Base-by-base conservation (phyloP, 2,888 invertebrate genomes). In the Ferdinandea cuprea region DNA sequence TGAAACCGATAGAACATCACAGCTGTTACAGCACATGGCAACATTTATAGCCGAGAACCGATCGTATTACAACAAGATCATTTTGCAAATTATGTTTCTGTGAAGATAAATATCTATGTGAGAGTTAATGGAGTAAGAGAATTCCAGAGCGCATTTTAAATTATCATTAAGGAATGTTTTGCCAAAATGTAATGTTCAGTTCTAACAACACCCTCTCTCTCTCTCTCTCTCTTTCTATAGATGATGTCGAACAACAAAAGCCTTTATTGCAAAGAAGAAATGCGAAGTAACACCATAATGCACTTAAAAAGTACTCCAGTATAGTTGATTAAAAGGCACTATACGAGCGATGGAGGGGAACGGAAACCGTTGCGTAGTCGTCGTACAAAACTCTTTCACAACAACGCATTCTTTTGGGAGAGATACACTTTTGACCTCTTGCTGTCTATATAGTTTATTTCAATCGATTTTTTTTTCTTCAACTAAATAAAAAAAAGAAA, bases 381-480 rank as follows among this genome's bases (percentile, higher is more conserved):
- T 25, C 25, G 44, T 44, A 50, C 40, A 50, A 30, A 59, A 13
- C 42, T 72, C 68, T 80, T 80, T 61, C 73, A 80, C 61, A 80
- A 69, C 35, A 63, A 74, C 59, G 68, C 73, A 80, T 63, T 72
- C 79, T 44, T 19, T 58, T 25, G 8, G 56, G 37, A 50, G 37
- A 50, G 79, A 79, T 79, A 79, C 66, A 72, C 72, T 66, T 48
- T 73, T 56, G 79, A 79, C 66, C 72, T 66, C 54, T 40, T 66
- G 28, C 9, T 69, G 72, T 30, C 30, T 42, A 25, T 35, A 19
- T 28, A 11, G 11, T 8, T 21, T 44, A 0, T 44, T 17, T 61
- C 19, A 6, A 13, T 19, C 6, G 17, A 19, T 46, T 8, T 46
- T 48, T 48, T 48, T 46, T 13, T 28, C 3, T 46, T 42, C 35